Conservation (phyloP, 2,888 invertebrate species). For the Cheilosia grossa region DNA sequence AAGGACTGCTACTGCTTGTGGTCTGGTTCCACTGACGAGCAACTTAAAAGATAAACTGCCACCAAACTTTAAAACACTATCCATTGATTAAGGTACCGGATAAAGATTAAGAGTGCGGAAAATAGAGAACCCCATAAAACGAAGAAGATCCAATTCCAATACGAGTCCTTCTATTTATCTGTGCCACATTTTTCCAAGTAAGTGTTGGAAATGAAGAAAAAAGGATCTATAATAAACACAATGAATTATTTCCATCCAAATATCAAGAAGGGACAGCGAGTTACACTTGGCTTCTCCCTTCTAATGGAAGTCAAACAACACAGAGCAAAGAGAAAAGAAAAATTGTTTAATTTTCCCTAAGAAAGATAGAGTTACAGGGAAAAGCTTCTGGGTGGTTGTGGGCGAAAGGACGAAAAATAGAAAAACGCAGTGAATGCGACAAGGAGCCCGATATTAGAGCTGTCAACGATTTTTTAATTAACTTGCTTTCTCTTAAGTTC, state of each 20-base stretch:
- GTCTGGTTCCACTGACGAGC: not conserved
- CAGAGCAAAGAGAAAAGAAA: not conserved
- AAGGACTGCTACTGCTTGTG: not conserved
- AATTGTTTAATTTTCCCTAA: not conserved
- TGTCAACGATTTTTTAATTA: conserved; percentile 67
- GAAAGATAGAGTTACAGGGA: not conserved
- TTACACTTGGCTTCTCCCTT: not conserved
- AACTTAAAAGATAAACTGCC: not conserved
- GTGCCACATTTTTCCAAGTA: not conserved
- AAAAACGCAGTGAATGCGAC: conserved; percentile 26
- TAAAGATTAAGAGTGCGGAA: not conserved
- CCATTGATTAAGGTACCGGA: not conserved
- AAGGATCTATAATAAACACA: conserved; percentile 33
- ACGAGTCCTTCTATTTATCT: not conserved
- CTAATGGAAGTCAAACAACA: conserved; percentile 23
- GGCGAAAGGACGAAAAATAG: not conserved
- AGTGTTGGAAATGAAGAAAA: not conserved
- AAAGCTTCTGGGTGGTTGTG: not conserved
- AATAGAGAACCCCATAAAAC: no score
- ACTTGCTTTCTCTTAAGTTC: conserved; percentile 29
- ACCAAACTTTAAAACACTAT: not conserved
- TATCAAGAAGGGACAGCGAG: conserved; percentile 14
- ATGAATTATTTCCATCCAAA: conserved; percentile 33
- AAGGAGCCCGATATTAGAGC: conserved; percentile 48
- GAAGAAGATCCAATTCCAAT: not conserved